Evolutionary conservation across 2,888 invertebrate genomes (phyloP), one percentile per base, ranked within the genome.

Genomic region (Polyploca ridens): DNA sequence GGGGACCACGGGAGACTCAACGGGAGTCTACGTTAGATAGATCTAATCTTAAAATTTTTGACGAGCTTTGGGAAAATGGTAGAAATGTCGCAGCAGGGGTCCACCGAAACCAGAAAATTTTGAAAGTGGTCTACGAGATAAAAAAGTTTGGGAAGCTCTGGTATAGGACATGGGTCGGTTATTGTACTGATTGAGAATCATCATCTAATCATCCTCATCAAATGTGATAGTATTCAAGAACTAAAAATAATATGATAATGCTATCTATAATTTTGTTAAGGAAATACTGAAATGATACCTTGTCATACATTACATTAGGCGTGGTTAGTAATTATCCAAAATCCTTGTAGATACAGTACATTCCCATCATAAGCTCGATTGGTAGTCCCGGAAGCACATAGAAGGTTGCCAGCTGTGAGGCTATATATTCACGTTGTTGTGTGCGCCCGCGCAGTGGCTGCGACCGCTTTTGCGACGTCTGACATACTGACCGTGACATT

Each of bases 371-470:
- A 69, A 67, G 70, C 73, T 69, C 71, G 66, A 61, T 68, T 64
- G 64, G 72, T 64, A 75, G 84, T 89, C 87, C 91, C 90, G 93
- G 93, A 93, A 93, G 90, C 82, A 46, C 33, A 69, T 78, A 83
- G 90, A 93, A 93, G 93, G 92, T 91, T 91, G 72, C 69, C 74
- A 72, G 68, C 68, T 66, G 73, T 72, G 72, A 80, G 81, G 83
- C 86, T 93, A 92, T 93, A 93, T 88, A 93, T 83, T 79, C 78
- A 72, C 69, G 66, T 79, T 67, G 65, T 67, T 64, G 73, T 62
- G 64, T 78, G 84, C 90, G 87, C 90, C 72, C 86, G 91, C 91
- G 85, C 92, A 91, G 88, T 90, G 77, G 74, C 66, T 74, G 66
- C 68, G 74, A 72, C 77, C 75, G 75, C 74, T 70, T 69, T 72